These are phyloP conservation scores for Etheostoma cragini DNA, from an alignment of 2,113 vertebrate species.

Conservation along the genomic window DNA sequence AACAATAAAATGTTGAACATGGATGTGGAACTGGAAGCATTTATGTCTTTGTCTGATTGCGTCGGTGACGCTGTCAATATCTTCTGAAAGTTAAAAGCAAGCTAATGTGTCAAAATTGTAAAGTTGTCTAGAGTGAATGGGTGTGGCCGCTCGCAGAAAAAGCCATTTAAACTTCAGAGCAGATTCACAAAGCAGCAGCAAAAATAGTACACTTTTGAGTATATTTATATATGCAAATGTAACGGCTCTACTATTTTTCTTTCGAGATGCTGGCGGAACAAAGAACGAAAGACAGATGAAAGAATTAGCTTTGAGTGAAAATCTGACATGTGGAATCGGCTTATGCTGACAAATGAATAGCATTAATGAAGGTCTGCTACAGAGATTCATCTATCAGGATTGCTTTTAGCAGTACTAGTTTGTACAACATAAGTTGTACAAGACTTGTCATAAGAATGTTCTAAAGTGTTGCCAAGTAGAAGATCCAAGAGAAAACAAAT, in stretches of 20 bases:
- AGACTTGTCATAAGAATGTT: slow-evolving; percentile 52
- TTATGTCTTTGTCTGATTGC: neutral
- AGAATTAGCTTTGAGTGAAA: slow-evolving; percentile 66
- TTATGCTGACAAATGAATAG: slow-evolving; percentile 75
- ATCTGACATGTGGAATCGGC: slow-evolving; percentile 73
- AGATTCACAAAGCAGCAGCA: slow-evolving; percentile 27
- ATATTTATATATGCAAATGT: slow-evolving; percentile 66
- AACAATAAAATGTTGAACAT: neutral
- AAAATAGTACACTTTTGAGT: slow-evolving; percentile 50
- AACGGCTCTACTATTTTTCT: slow-evolving; percentile 34
- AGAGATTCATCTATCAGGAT: slow-evolving; percentile 25
- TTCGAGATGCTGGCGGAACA: slow-evolving; percentile 58
- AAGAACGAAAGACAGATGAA: slow-evolving; percentile 66
- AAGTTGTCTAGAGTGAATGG: neutral
- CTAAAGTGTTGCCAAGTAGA: slow-evolving; percentile 18
- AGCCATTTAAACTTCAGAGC: neutral
- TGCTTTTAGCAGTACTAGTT: slow-evolving; percentile 20
- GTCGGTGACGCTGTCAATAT: neutral
- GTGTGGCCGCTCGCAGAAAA: neutral
- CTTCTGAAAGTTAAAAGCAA: neutral
- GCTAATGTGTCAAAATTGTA: neutral
- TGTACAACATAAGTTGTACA: slow-evolving; percentile 21
- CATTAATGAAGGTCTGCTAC: slow-evolving; percentile 65
- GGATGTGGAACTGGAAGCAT: neutral
- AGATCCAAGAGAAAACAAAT: slow-evolving; percentile 35